phyloP scores from a whole-genome alignment of 2,888 invertebrate genomes.

The Stramonita haemastoma region DNA sequence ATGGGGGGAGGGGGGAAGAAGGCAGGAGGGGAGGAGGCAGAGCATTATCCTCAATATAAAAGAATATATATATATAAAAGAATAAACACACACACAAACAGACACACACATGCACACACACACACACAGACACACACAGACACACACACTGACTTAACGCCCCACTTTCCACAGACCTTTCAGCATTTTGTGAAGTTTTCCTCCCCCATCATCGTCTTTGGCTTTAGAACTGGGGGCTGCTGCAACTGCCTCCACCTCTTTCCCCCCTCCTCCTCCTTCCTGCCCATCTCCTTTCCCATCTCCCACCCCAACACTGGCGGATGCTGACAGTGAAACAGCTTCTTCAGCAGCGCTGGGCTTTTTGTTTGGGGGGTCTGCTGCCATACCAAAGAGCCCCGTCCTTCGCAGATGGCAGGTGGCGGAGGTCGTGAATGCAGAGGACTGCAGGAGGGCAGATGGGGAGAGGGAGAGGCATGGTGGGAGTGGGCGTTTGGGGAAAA shows the following conservation, averaged over 20 bases:
- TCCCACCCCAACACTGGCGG: neutral
- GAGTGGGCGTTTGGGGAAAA: neutral
- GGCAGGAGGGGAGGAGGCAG: no score
- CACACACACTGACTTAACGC: no score
- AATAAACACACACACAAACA: no score
- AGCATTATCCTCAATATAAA: no score
- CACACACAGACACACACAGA: no score
- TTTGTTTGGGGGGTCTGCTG: neutral
- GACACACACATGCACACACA: no score
- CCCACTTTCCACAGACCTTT: slow-evolving; percentile 2
- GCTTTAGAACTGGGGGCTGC: neutral
- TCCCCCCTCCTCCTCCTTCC: neutral
- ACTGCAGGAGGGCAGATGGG: neutral
- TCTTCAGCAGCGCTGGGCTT: neutral
- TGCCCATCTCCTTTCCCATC: neutral
- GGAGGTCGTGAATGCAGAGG: slow-evolving; percentile 14
- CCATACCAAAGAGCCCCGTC: neutral
- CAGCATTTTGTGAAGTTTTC: slow-evolving; percentile 9
- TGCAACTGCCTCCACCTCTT: neutral
- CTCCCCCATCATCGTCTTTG: neutral
- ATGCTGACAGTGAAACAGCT: neutral
- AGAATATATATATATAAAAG: no score
- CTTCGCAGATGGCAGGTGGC: neutral
- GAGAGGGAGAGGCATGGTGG: neutral
- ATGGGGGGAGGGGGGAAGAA: no score